Base-by-base conservation (phyloP, 2,888 invertebrate species). In the Hoplodrina ambigua region DNA sequence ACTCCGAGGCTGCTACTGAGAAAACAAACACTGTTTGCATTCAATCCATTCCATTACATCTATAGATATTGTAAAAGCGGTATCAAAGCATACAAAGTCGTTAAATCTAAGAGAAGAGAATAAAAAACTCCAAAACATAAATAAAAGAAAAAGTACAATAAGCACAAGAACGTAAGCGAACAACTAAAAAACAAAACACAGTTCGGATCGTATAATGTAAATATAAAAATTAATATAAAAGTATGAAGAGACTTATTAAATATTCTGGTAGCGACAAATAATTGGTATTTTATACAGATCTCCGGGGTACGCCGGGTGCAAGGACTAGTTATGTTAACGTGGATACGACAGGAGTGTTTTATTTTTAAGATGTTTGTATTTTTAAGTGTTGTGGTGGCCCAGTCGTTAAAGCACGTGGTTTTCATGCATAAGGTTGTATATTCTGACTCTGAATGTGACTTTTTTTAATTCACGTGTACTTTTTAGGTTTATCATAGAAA, bases 241-340 rank as follows among this genome's bases (percentile, higher is more conserved):
- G 85, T 89, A 88, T 85, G n/a, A 89, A 85, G 78, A 78, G 77
- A 82, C 73, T 69, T 81, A 84, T 88, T 88, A 85, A 88, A 88
- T 89, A 87, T 88, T 87, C 86, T 78, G 75, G 80, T 86, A 85
- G 86, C 85, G 84, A 84, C 84, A 84, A 86, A 88, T 91, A 92
- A 93, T 93, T 92, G 90, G 88, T 92, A 92, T 93, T 92, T 93
- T 94, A 92, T 93, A 91, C 93, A 87, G 90, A 88, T 86, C 75
- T 71, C 79, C 62, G 75, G 68, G 44, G 56, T 19, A 69, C 68
- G 77, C 72, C 65, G 78, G 71, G 75, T 76, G 75, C 46, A 62
- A 59, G 68, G 19, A 54, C 44, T 57, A n/a, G 61, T 64, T 0
- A 64, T 72, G 1, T 33, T 77, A 66, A 8, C 33, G 33, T 74